Evolutionary conservation across 2,888 invertebrate species (phyloP), one percentile per base, ranked within the genome.

Genomic region (Spatulosminthurus flaviceps): DNA sequence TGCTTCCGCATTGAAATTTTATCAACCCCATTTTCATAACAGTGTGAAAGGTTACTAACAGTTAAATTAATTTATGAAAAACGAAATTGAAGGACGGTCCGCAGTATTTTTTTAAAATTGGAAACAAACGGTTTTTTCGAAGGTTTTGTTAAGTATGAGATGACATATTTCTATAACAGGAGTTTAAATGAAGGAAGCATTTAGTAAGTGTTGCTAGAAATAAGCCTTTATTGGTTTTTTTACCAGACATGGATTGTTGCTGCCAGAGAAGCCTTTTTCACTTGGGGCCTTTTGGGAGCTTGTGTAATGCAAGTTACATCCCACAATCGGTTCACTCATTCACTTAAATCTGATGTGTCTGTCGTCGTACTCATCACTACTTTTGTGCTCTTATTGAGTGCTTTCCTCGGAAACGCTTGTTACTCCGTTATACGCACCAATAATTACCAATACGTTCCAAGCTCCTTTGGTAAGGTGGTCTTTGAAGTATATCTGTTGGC

Each of bases 231-330:
- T 34, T 34, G 34, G 9, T 34, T 34, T 34, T 34, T 34, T 4
- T 34, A 34, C 19, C 88, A 94, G 92, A 92, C 95, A 84, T 96
- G 96, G 96, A 90, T 93, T 29, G 94, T 95, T 0, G 96, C 96
- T 0, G 93, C 94, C 22, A 93, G 95, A 87, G 96, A 96, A 88
- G 92, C 92, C 0, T 96, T 96, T 87, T 90, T 95, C 75, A 94
- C 94, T 0, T 95, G 96, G 96, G 95, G 95, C 0, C 88, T 95
- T 11, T 89, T 95, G 28, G 94, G 94, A 13, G 92, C 93, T 0
- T 92, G 93, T 79, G 90, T 93, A 78, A 94, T 94, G 92, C 94
- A 94, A 88, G 90, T 93, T 21, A 73, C 73, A 0, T 74, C 79
- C 29, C 93, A 93, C 87, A 93, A 93, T 86, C 91, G 91, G 86